phyloP scores from a whole-genome alignment of 2,113 vertebrate genomes.

The Podarcis raffonei region DNA sequence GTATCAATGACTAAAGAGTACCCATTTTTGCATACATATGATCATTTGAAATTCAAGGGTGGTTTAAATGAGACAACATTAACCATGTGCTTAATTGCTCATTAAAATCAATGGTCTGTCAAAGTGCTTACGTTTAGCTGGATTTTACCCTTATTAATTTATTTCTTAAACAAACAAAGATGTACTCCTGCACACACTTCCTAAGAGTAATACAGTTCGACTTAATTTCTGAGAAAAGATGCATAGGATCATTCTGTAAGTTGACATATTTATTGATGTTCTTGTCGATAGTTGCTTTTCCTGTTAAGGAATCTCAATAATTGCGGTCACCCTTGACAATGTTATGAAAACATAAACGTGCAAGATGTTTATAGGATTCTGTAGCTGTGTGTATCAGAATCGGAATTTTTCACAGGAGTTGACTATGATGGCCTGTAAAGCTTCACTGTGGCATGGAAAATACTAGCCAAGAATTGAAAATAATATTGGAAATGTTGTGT shows the following conservation, averaged over 20 bases:
- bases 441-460: conserved; percentile 70
- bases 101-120: background rate
- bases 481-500: conserved; percentile 64
- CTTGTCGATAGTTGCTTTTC: conserved; percentile 55
- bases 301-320: conserved; percentile 53
- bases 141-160: background rate
- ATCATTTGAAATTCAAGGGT: background rate
- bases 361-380: conserved; percentile 50
- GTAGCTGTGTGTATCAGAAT: conserved; percentile 38
- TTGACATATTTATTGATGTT: background rate
- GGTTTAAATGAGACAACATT: background rate
- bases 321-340: conserved; percentile 17
- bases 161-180: background rate
- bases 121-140: background rate
- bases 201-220: background rate
- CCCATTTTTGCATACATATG: background rate
- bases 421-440: conserved; percentile 53
- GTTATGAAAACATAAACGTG: conserved; percentile 54
- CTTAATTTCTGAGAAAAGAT: background rate
- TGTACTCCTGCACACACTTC: background rate
- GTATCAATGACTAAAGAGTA: background rate
- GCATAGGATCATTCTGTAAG: background rate
- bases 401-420: conserved; percentile 58
- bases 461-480: conserved; percentile 70
- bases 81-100: background rate